A percentile compares a stretch with the other conserved stretches of the same genome.
These are phyloP conservation scores for Brachyhypopomus occidentalis DNA, from an alignment of 2,113 vertebrate species.

Conservation along the genomic window DNA sequence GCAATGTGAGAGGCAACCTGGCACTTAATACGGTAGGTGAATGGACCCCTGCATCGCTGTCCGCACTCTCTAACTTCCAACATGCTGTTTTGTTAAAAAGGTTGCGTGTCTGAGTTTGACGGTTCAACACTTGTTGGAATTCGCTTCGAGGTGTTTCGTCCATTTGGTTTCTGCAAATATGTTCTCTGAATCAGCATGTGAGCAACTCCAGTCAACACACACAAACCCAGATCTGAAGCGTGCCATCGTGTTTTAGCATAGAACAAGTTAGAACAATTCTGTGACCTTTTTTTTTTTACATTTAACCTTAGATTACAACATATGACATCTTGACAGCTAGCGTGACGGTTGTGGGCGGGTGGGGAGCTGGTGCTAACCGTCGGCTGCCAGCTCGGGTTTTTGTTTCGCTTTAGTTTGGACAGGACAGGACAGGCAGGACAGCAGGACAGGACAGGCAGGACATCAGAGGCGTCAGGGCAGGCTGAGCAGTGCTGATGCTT, in stretches of 20 bases:
- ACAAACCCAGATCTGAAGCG: not conserved
- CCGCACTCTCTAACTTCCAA: no score
- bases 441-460: not conserved
- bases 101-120: no score
- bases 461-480: not conserved
- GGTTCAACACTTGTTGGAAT: no score
- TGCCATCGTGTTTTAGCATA: not conserved
- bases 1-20: conserved; percentile 85
- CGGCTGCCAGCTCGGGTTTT: not conserved
- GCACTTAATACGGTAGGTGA: conserved; percentile 87
- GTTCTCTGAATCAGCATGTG: not conserved
- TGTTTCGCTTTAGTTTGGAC: not conserved
- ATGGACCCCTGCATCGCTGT: not conserved
- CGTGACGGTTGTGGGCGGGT: not conserved
- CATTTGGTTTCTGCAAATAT: not conserved
- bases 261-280: no score
- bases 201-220: not conserved
- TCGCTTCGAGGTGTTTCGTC: no score
- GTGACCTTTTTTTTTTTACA: no score
- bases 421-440: not conserved
- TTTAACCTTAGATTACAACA: not conserved
- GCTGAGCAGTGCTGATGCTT: not conserved
- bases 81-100: no score
- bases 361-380: not conserved
- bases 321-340: not conserved